These are phyloP conservation scores for Echinops telfairi DNA, from an alignment of 2,113 vertebrate genomes.

Conservation along the genomic window DNA sequence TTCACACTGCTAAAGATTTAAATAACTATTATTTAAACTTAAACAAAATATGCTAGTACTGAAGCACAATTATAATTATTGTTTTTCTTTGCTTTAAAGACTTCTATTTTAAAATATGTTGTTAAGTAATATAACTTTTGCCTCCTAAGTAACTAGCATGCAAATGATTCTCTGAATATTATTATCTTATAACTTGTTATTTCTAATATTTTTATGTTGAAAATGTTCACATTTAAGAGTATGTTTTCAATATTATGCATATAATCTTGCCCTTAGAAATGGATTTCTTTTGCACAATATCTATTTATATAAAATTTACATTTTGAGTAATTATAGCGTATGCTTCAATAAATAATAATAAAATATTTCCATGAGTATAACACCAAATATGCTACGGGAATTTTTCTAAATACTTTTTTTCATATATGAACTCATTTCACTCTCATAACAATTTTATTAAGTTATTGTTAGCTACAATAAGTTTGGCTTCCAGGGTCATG, in stretches of 20 bases:
- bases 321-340: background rate
- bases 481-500: background rate
- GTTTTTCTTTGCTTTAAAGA: conserved; percentile 59
- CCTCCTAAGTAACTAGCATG: conserved; percentile 4
- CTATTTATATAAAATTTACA: background rate
- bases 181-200: background rate
- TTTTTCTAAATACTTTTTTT: background rate
- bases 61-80: conserved; percentile 69
- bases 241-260: background rate
- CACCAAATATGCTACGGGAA: background rate
- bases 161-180: background rate
- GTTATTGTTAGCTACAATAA: background rate
- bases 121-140: conserved; percentile 47
- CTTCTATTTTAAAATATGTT: conserved; percentile 67
- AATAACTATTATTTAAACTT: conserved; percentile 79
- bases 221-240: background rate
- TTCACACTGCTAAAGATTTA: conserved; percentile 82
- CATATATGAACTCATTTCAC: background rate
- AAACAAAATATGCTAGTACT: conserved; percentile 75
- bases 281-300: background rate
- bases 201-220: background rate
- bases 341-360: background rate
- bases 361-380: background rate
- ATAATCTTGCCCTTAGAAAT: background rate
- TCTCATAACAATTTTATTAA: background rate